These are phyloP conservation scores for Acanthornis magna DNA, from an alignment of 2,797 vertebrate genomes.

Conservation along the genomic window DNA sequence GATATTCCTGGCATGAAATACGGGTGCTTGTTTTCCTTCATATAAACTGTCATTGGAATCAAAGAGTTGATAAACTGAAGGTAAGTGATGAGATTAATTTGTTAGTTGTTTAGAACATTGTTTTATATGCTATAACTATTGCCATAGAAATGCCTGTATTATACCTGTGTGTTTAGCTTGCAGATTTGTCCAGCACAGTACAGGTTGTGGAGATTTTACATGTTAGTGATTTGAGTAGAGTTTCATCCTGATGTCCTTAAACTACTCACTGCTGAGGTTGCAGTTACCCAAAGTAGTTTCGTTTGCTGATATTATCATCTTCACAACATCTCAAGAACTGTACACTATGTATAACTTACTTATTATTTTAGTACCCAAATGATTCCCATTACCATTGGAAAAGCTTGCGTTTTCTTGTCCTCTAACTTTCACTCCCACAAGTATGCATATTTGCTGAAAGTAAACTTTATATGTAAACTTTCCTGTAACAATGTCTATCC, in stretches of 20 bases:
- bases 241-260: background rate
- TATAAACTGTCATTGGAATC: background rate
- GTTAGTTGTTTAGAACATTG: background rate
- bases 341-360: background rate
- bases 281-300: background rate
- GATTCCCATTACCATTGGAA: background rate
- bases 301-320: background rate
- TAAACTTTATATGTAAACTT: constrained; percentile 42
- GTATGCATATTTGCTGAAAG: constrained; percentile 11
- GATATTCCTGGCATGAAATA: background rate
- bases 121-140: background rate
- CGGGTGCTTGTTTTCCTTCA: background rate
- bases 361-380: background rate
- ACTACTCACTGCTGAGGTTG: background rate
- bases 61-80: background rate
- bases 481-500: constrained; percentile 10
- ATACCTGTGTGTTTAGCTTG: background rate
- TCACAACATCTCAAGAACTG: background rate
- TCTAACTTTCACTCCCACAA: constrained; percentile 9
- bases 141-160: background rate
- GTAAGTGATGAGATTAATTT: background rate
- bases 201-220: background rate
- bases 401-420: background rate
- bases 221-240: background rate
- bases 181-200: background rate